Conservation (phyloP, 2,113 vertebrate species). For the Mobula birostris region DNA sequence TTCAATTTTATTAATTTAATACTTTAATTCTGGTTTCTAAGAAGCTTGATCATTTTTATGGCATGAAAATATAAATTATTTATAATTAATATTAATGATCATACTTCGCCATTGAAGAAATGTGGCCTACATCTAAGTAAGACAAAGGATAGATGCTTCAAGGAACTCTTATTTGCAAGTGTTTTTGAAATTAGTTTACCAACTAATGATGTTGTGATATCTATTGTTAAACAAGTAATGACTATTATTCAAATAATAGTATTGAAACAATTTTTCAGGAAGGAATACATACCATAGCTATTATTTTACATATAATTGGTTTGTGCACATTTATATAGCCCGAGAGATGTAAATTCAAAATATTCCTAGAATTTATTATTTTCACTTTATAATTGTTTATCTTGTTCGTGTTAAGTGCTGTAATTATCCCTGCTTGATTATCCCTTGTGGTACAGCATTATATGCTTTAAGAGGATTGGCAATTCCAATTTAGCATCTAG, state of each 20-base stretch:
- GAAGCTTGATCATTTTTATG: not conserved
- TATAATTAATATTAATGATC: not conserved
- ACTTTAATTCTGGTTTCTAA: not conserved
- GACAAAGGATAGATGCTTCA: too few relatives aligned
- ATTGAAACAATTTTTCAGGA: too few relatives aligned
- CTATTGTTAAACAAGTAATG: too few relatives aligned
- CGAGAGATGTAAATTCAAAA: not conserved
- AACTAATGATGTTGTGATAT: too few relatives aligned
- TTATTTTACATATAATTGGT: not conserved
- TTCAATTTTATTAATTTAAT: not conserved
- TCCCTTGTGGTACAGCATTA: not conserved
- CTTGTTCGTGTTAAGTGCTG: not conserved
- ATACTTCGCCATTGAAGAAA: not conserved
- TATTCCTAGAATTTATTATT: not conserved
- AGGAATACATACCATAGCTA: too few relatives aligned
- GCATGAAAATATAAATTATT: not conserved
- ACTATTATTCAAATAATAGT: too few relatives aligned
- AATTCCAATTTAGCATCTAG: not conserved
- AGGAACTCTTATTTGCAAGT: too few relatives aligned
- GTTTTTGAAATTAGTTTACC: too few relatives aligned
- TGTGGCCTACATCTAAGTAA: too few relatives aligned
- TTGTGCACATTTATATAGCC: not conserved
- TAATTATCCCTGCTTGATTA: not conserved
- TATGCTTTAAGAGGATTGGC: too few relatives aligned
- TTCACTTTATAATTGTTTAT: not conserved